These are phyloP conservation scores for Pandemis heparana DNA, from an alignment of 2,888 invertebrate species.

Conservation along the genomic window DNA sequence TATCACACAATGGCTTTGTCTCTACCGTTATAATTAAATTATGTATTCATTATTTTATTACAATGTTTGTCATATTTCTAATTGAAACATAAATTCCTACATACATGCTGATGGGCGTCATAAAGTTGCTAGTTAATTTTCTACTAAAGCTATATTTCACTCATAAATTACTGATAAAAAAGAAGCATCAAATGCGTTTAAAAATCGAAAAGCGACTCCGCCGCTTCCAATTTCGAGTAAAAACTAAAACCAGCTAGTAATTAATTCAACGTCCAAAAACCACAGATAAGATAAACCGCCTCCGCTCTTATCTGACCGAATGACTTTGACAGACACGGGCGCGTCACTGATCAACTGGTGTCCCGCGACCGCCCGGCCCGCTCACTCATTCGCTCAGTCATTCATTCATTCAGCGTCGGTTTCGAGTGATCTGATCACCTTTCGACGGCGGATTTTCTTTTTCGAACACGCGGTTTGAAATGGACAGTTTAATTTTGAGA, in stretches of 20 bases:
- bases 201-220: constrained; percentile 19
- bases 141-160: neutral
- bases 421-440: constrained; percentile 82
- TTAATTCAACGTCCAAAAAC: constrained; percentile 43
- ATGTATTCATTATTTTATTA: constrained; percentile 5
- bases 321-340: constrained; percentile 78
- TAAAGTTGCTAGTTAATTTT: neutral
- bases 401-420: constrained; percentile 73
- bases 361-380: constrained; percentile 61
- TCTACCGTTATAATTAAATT: constrained; percentile 22
- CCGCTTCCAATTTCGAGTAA: constrained; percentile 42
- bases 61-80: constrained; percentile 3
- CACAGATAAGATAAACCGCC: constrained; percentile 48
- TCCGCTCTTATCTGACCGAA: constrained; percentile 60
- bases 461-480: constrained; percentile 60
- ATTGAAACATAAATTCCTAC: neutral
- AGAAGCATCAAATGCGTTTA: neutral
- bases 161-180: neutral
- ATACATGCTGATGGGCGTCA: neutral
- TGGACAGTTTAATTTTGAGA: constrained; percentile 51
- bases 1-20: constrained; percentile 33
- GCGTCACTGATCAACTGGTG: constrained; percentile 84
- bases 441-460: constrained; percentile 61
- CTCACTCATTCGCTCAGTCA: constrained; percentile 65
- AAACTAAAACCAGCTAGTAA: constrained; percentile 42